phyloP scores from a whole-genome alignment of 1,140 invertebrate species.

The Eumaeus atala region DNA sequence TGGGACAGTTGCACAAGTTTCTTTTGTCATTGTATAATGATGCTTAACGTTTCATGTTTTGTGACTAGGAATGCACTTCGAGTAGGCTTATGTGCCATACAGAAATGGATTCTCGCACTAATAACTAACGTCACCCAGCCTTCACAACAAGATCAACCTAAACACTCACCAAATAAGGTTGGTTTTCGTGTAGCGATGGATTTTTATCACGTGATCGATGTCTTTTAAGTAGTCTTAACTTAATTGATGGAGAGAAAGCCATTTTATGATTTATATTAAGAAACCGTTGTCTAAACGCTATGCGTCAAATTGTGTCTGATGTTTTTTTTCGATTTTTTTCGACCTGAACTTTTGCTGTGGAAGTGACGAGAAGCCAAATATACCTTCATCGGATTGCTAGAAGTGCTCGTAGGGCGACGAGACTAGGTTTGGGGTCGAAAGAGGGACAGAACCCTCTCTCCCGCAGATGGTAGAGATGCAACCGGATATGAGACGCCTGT shows the following conservation, averaged over 20 bases:
- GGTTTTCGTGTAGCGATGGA: not conserved
- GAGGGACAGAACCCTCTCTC: no score
- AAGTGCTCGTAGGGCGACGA: no score
- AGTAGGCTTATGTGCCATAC: constrained; percentile 53
- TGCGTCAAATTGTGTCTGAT: no score
- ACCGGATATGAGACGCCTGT: no score
- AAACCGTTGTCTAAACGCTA: no score
- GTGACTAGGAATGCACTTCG: constrained; percentile 53
- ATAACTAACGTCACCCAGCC: constrained; percentile 27
- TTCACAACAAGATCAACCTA: not conserved
- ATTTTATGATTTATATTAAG: not conserved
- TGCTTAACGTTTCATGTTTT: constrained; percentile 63
- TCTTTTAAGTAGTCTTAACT: not conserved
- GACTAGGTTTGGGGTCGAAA: no score
- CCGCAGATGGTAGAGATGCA: no score
- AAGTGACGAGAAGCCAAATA: no score
- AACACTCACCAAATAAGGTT: constrained; percentile 3
- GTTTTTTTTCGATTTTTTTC: no score
- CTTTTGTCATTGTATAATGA: constrained; percentile 72
- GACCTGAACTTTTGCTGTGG: no score
- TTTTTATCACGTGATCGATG: constrained; percentile 3
- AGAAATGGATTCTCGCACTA: constrained; percentile 43
- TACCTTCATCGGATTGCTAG: no score
- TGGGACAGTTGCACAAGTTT: constrained; percentile 66
- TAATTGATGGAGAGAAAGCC: constrained; percentile 5